These are phyloP conservation scores for Drosophila austrosaltans DNA, from an alignment of 2,888 invertebrate species.

Conservation along the genomic window DNA sequence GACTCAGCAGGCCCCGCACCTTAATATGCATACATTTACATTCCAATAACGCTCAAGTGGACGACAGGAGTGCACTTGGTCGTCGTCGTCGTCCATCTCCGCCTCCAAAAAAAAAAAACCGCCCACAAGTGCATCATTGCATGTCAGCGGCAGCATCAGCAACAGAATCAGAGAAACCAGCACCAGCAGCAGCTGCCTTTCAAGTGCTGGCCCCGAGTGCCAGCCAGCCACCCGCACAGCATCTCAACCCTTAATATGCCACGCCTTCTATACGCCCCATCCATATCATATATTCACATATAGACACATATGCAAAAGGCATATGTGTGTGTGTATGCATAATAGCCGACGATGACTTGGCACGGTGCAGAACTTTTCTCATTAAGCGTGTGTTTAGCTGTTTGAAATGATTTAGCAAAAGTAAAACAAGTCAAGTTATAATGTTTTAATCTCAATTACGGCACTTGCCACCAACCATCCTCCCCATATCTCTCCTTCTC, in stretches of 20 bases:
- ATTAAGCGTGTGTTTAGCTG: constrained; percentile 78
- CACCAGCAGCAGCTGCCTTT: constrained; percentile 68
- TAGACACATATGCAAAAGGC: constrained; percentile 25
- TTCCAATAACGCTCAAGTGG: constrained; percentile 81
- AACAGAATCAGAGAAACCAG: constrained; percentile 25
- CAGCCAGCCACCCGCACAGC: constrained; percentile 13
- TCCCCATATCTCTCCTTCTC: constrained; percentile 15
- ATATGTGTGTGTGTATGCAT: constrained; percentile 61
- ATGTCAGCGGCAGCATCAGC: constrained; percentile 65
- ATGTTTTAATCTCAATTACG: constrained; percentile 78
- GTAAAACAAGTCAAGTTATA: constrained; percentile 78
- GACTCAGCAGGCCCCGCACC: constrained; percentile 41
- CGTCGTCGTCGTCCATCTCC: constrained; percentile 44
- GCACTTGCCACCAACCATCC: constrained; percentile 71
- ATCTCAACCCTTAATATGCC: constrained; percentile 19
- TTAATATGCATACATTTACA: constrained; percentile 80
- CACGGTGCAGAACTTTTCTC: constrained; percentile 72
- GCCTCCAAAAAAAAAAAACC: constrained; percentile 14
- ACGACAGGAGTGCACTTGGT: constrained; percentile 71
- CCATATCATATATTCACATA: constrained; percentile 18
- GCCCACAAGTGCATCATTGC: constrained; percentile 59
- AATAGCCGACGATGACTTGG: constrained; percentile 55
- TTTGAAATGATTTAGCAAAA: constrained; percentile 78
- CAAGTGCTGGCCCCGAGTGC: constrained; percentile 63
- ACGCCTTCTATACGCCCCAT: constrained; percentile 27